Evolutionary conservation across 1,140 invertebrate genomes (phyloP), one percentile per base, ranked within the genome.

Genomic region (Drosophila varians): DNA sequence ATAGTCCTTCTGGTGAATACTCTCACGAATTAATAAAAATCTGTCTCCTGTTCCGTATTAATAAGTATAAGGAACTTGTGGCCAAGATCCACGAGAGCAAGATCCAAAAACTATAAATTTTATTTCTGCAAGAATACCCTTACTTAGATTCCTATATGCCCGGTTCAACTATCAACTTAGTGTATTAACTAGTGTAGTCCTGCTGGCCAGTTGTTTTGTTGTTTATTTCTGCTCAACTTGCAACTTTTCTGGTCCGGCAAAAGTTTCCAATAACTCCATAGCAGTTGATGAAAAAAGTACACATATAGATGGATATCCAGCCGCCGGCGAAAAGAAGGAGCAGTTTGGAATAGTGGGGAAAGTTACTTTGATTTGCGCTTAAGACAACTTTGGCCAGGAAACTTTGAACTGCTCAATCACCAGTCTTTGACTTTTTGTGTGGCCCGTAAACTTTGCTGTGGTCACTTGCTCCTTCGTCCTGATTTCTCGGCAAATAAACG

Each of bases 321-420:
- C 25, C 14, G 40, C 38, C n/a, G 19, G 28, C 9, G 40, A 14
- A 14, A 14, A 5, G 46, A 31, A 36, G 28, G 51, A 23, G 34
- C 26, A 42, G 46, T 19, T 52, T 55, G 60, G 54, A 60, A 47
- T 76, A 48, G 61, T 52, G 26, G 40, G 54, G 65, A 79, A 84
- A 84, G 75, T 84, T 76, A 86, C 80, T 84, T 79, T 84, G 80
- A 84, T 84, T 84, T 84, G n/a, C n/a, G n/a, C 80, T 84, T 86
- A 72, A 75, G 55, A 54, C 58, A 86, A 86, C 75, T 84, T 84
- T 79, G 66, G 57, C 76, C 36, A 55, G 56, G 77, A 84, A 77
- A 86, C 64, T 79, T 73, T 36, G 46, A 75, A 79, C 57, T 74
- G 80, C 80, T 79, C 75, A 79, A 70, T 78, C 61, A 64, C 79